phyloP scores from a whole-genome alignment of 2,113 vertebrate genomes.

The Merops nubicus region DNA sequence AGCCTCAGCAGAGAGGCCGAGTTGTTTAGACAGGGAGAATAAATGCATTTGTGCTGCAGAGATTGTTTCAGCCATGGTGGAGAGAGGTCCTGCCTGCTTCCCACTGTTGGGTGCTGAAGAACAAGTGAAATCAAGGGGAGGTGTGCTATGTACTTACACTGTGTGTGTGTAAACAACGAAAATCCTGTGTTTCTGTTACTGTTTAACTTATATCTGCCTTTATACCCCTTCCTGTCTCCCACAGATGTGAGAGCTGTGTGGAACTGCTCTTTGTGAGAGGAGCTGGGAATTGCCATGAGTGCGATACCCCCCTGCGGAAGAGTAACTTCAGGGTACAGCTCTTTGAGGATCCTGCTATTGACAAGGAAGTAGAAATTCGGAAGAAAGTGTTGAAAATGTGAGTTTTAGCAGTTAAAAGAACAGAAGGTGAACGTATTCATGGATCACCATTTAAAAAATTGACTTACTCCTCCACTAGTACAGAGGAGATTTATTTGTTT shows the following conservation, averaged over 20 bases:
- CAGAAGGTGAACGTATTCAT: neutral
- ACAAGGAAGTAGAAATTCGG: conserved; percentile 98
- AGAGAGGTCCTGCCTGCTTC: neutral
- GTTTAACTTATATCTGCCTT: neutral
- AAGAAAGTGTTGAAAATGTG: conserved; percentile 98
- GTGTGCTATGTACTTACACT: rapidly evolving
- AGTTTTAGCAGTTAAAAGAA: conserved; percentile 51
- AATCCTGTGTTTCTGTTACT: neutral
- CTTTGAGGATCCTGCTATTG: conserved; percentile 94
- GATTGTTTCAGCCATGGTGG: neutral
- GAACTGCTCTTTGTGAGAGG: conserved; percentile 97
- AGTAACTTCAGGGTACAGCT: conserved; percentile 96
- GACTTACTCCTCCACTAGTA: neutral
- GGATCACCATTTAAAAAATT: neutral
- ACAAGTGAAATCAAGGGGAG: neutral
- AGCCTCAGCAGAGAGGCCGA: neutral
- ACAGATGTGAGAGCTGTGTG: conserved; percentile 95
- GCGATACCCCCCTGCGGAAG: conserved; percentile 91
- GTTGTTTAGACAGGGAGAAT: neutral
- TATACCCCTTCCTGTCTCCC: neutral
- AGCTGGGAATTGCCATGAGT: conserved; percentile 94
- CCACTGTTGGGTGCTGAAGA: neutral
- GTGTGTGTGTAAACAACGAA: neutral
- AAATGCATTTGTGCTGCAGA: neutral
- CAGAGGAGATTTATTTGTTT: neutral